Conservation (phyloP, 2,797 vertebrate genomes). For the Tamandua tetradactyla region DNA sequence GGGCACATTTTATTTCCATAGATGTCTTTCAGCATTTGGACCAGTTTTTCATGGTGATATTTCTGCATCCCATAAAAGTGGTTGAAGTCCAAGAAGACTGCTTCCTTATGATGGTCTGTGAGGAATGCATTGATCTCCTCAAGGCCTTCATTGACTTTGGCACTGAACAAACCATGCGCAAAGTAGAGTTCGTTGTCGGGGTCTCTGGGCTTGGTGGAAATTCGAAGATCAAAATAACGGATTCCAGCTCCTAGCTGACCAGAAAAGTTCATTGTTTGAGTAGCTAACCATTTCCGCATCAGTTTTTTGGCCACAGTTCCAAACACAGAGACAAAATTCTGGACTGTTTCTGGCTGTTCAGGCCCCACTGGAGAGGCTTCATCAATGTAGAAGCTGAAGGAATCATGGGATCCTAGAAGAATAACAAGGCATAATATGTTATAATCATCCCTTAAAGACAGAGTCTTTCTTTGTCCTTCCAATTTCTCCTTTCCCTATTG, state of each 20-base stretch:
- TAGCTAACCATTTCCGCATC: slow-evolving; percentile 98
- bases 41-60: slow-evolving; percentile 97
- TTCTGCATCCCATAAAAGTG: slow-evolving; percentile 99
- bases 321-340: slow-evolving; percentile 99
- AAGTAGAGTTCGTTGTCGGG: slow-evolving; percentile 98
- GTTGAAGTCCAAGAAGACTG: slow-evolving; percentile 98
- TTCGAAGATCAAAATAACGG: slow-evolving; percentile 97
- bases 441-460: neutral
- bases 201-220: slow-evolving; percentile 98
- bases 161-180: slow-evolving; percentile 98
- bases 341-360: slow-evolving; percentile 97
- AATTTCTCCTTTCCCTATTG: neutral
- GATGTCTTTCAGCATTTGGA: slow-evolving; percentile 95
- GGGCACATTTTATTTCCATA: slow-evolving; percentile 98
- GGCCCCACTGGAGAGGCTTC: slow-evolving; percentile 97
- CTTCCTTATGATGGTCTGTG: slow-evolving; percentile 92
- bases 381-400: slow-evolving; percentile 99
- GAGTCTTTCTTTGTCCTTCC: neutral
- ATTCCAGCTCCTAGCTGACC: slow-evolving; percentile 96
- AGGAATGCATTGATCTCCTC: slow-evolving; percentile 97
- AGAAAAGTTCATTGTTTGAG: slow-evolving; percentile 98
- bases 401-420: slow-evolving; percentile 96
- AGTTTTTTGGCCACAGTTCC: slow-evolving; percentile 98
- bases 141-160: slow-evolving; percentile 96
- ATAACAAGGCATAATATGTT: slow-evolving; percentile 72